phyloP scores from a whole-genome alignment of 2,113 vertebrate genomes.

The Ammospiza nelsoni region DNA sequence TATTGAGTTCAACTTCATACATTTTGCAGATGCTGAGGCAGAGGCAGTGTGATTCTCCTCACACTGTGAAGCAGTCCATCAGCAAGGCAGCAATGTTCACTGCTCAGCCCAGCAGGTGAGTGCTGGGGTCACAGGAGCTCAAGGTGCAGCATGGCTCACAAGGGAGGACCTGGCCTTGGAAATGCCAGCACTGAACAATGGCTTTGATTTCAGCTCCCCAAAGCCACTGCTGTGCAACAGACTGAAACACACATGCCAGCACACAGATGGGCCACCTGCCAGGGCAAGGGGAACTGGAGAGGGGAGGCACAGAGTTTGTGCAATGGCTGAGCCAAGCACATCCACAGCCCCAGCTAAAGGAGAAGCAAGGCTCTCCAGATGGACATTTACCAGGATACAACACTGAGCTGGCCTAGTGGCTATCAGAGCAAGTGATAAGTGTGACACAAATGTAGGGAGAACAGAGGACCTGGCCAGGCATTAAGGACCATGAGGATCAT shows the following conservation, averaged over 20 bases:
- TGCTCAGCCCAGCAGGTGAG: neutral
- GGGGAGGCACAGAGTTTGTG: neutral
- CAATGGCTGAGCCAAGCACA: neutral
- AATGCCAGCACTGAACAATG: accelerated
- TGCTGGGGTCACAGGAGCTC: neutral
- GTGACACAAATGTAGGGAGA: neutral
- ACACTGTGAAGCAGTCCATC: neutral
- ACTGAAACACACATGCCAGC: accelerated
- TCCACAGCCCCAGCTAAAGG: neutral
- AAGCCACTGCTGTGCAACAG: neutral
- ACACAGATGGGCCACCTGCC: accelerated
- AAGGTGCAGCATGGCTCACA: accelerated
- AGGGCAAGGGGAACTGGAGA: neutral
- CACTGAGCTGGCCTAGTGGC: neutral
- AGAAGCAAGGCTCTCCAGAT: neutral
- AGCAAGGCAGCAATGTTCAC: accelerated
- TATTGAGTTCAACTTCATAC: neutral
- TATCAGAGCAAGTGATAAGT: neutral
- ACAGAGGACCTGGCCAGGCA: neutral
- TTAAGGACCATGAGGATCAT: neutral
- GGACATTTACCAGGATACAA: neutral
- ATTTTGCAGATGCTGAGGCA: neutral
- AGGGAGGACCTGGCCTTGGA: neutral
- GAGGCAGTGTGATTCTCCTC: neutral
- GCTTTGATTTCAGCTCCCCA: neutral